A percentile compares a stretch with the other conserved stretches of the same genome.
Conservation (phyloP, 2,113 vertebrate species). For the Brevimyrus niger region DNA sequence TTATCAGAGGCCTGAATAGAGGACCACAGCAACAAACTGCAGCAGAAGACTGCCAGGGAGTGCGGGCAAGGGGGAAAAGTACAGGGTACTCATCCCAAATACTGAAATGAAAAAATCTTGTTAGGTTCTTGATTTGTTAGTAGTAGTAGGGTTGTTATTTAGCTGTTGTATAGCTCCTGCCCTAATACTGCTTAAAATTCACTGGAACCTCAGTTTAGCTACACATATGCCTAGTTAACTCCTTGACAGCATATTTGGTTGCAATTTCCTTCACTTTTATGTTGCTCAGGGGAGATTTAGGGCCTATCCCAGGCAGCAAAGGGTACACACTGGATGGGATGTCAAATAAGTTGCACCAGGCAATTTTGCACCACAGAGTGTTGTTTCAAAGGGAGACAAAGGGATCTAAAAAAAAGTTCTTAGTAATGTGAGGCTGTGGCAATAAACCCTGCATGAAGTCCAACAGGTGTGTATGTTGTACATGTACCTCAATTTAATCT, state of each 20-base stretch:
- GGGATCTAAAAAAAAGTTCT: background rate
- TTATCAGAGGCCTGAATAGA: background rate
- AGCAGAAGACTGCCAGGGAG: background rate
- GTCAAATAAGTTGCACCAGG: background rate
- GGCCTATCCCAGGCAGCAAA: background rate
- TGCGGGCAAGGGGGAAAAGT: background rate
- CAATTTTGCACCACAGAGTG: background rate
- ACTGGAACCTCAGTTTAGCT: background rate
- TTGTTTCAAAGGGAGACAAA: background rate
- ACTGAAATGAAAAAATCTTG: background rate
- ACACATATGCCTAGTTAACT: background rate
- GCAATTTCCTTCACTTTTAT: background rate
- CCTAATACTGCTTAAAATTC: background rate
- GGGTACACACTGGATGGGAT: background rate
- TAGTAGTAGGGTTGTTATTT: background rate
- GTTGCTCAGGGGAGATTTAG: background rate
- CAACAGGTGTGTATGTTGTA: background rate
- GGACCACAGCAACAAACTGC: background rate
- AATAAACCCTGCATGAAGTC: background rate
- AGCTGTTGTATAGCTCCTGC: background rate
- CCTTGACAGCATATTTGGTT: background rate
- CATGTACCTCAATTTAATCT: background rate
- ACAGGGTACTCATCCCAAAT: background rate
- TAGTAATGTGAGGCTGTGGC: background rate
- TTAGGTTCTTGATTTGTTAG: background rate